These are phyloP conservation scores for Aproaerema taeniolella DNA, from an alignment of 2,888 invertebrate species.

Conservation along the genomic window DNA sequence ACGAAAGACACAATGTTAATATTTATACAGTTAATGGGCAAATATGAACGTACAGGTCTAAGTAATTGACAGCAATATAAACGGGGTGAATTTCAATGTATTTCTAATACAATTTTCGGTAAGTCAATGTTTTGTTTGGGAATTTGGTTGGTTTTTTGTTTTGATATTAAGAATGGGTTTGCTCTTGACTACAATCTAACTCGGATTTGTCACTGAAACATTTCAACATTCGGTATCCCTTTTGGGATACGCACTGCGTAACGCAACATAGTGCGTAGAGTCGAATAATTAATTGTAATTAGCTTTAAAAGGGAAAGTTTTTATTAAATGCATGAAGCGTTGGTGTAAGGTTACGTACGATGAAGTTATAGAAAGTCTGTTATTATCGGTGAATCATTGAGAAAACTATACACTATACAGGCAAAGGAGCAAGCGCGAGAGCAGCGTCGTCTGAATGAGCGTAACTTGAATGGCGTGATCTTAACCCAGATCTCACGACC, in stretches of 20 bases:
- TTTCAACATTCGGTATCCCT: too few species aligned
- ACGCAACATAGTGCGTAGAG: slow-evolving; percentile 6
- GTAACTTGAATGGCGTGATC: slow-evolving; percentile 42
- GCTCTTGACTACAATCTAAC: too few species aligned
- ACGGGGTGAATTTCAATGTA: too few species aligned
- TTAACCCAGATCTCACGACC: slow-evolving; percentile 42
- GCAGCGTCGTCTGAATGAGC: background rate
- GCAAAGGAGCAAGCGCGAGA: background rate
- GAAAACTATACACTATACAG: background rate
- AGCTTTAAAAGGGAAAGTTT: slow-evolving; percentile 13
- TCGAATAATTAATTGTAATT: slow-evolving; percentile 14
- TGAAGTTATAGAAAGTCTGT: slow-evolving; percentile 25
- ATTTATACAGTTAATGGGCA: slow-evolving; percentile 58
- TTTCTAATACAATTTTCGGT: too few species aligned
- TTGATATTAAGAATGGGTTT: too few species aligned
- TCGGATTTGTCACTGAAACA: too few species aligned
- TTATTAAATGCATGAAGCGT: slow-evolving; percentile 12
- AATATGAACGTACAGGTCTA: too few species aligned
- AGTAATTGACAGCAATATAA: too few species aligned
- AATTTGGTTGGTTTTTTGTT: too few species aligned
- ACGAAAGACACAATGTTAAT: slow-evolving; percentile 40
- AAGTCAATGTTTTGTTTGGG: too few species aligned
- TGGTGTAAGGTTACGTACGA: slow-evolving; percentile 13
- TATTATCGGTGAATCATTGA: slow-evolving; percentile 3
- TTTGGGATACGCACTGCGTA: too few species aligned